Base-by-base conservation (phyloP, 2,113 vertebrate species). In the Pomatorhinus ruficollis region DNA sequence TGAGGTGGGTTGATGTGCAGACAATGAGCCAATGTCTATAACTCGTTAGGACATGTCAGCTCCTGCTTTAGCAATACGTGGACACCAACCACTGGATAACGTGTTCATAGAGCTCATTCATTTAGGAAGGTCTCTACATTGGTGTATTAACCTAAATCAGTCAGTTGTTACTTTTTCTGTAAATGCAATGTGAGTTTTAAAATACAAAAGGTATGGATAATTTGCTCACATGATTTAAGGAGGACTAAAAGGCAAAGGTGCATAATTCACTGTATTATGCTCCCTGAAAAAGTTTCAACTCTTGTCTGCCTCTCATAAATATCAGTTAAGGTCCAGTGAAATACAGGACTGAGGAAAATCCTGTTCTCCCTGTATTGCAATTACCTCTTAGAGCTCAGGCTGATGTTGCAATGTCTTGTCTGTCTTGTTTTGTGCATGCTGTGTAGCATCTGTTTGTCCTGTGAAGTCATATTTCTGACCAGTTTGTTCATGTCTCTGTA, bases 341-440 rank as follows among this genome's bases (percentile, higher is more conserved):
- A 57, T 66, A 60, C 0, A 88, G 75, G 60, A 74, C 64, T 42
- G 39, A 37, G n/a, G 76, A 84, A 72, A 91, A 78, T 89, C 42
- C n/a, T 68, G 59, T 56, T 87, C 33, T 90, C 13, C 33, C 64
- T 68, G 47, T 53, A 54, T 24, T 86, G 71, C 42, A 86, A 1
- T 82, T 78, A 50, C 9, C 15, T 94, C 30, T 83, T 33, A 21
- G 50, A 86, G 12, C 74, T 94, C n/a, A 71, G 40, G 44, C 16
- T 81, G 53, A 39, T 87, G 83, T 89, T 92, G 92, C 80, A 92
- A 76, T 56, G 64, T 90, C 83, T 82, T 69, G 71, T 69, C 77
- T 87, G 44, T 91, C 78, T 56, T 76, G 90, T 89, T 93, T 93
- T 72, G 56, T 90, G 71, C 56, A 28, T 33, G 24, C 83, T 44